phyloP scores from a whole-genome alignment of 2,797 vertebrate genomes.

The Poeciliopsis gracilis region DNA sequence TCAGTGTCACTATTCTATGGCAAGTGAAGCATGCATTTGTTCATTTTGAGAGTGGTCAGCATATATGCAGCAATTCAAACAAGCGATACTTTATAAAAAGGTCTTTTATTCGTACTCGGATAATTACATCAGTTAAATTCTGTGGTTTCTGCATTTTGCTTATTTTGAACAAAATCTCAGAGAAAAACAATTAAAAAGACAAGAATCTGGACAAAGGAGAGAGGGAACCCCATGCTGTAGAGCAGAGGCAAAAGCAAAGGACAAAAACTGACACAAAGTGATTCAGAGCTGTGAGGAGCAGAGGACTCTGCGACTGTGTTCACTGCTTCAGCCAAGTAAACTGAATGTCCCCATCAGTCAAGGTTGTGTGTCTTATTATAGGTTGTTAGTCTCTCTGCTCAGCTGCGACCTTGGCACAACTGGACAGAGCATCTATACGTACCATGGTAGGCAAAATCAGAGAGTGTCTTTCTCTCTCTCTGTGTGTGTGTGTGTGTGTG shows the following conservation, averaged over 20 bases:
- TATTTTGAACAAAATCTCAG: not conserved
- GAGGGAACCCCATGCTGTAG: not conserved
- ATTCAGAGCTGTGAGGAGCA: constrained; percentile 34
- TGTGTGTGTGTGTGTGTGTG: constrained; percentile 4
- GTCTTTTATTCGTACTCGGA: not conserved
- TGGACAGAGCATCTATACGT: constrained; percentile 53
- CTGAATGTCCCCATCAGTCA: constrained; percentile 73
- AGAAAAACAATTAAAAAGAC: not conserved
- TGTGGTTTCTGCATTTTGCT: not conserved
- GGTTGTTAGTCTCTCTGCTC: constrained; percentile 74
- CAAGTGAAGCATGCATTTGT: not conserved
- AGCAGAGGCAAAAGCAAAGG: constrained; percentile 34
- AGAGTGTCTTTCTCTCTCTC: constrained; percentile 20
- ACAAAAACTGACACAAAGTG: constrained; percentile 29
- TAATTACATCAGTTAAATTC: not conserved
- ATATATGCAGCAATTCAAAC: not conserved
- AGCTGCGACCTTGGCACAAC: constrained; percentile 67
- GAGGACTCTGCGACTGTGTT: constrained; percentile 20
- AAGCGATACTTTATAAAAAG: not conserved
- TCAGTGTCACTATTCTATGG: not conserved
- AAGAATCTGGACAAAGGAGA: constrained; percentile 1
- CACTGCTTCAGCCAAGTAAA: constrained; percentile 55
- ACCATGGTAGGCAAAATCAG: constrained; percentile 51
- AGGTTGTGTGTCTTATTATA: constrained; percentile 76
- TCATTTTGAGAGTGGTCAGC: not conserved